Evolutionary conservation across 2,113 vertebrate genomes (phyloP).

Genomic region (Lasiurus borealis): DNA sequence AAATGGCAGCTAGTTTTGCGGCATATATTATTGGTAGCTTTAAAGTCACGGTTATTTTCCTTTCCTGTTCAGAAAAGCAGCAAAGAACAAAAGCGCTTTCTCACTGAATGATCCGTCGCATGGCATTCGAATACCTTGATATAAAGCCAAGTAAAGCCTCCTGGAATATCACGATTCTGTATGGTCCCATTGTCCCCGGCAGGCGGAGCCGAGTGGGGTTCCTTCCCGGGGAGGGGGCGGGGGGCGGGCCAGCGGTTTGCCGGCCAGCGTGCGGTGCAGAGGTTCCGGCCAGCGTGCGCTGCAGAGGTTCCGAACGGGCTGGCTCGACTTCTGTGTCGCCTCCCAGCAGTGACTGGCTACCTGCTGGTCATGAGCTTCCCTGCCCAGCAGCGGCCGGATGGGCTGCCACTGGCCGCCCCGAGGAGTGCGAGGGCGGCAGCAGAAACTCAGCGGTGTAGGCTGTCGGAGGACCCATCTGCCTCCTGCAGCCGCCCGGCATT

Average conservation of each 20-base stretch:
- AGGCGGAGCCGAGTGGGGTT: background rate
- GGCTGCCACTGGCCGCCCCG: conserved; percentile 60
- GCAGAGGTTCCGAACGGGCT: background rate
- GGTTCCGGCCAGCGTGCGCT: background rate
- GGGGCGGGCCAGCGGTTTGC: no score
- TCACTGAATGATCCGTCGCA: background rate
- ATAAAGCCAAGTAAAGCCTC: background rate
- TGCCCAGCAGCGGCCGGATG: conserved; percentile 77
- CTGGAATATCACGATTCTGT: background rate
- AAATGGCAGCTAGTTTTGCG: conserved; percentile 6
- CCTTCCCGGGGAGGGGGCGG: background rate
- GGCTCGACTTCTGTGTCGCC: conserved; percentile 6
- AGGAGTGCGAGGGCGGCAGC: conserved; percentile 10
- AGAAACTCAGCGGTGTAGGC: conserved; percentile 71
- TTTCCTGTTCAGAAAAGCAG: conserved; percentile 7
- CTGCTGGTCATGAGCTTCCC: conserved; percentile 75
- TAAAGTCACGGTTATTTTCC: conserved; percentile 44
- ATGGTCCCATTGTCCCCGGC: accelerated
- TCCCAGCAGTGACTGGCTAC: conserved; percentile 59
- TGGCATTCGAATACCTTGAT: background rate
- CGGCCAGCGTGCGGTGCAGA: no score
- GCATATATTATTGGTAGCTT: background rate
- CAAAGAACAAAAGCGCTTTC: conserved; percentile 39
- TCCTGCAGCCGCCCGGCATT: conserved; percentile 83
- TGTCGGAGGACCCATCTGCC: conserved; percentile 84